Evolutionary conservation across 1,140 invertebrate genomes (phyloP), one percentile per base, ranked within the genome.

Genomic region (Acromyrmex echinatior): DNA sequence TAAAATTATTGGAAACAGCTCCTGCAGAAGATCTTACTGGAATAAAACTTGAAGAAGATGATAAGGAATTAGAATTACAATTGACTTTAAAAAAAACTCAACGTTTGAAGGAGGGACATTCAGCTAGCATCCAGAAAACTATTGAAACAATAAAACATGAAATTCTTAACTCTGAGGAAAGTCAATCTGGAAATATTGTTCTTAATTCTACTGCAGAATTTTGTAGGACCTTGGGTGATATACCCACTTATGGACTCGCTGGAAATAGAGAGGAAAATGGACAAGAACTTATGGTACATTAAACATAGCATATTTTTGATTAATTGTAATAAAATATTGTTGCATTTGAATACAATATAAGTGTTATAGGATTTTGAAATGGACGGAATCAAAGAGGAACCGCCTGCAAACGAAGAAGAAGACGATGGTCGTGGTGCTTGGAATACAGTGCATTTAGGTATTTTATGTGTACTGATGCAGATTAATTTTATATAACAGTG

Each of bases 171-270:
- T 92, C 93, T 14, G 95, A 95, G 10, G 92, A 93, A 58, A 92
- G 93, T 77, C 94, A 95, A 35, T 71, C 92, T 53, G 96, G 96
- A 3, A 96, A 96, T 86, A 99, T 99, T 90, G 96, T 98, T 49
- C 95, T 99, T 49, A 99, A 99, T 96, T 97, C 98, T 16, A 99
- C 99, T 0, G 98, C 99, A 0, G 99, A 99, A 96, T 99, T 99
- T 96, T 99, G 99, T 94, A 96, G 99, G 89, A 99, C 98, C 58
- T 96, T 99, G 3, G 98, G 99, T 31, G 99, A 99, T 94, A 99
- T 99, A 92, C 98, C 99, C 56, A 99, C 98, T 0, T 98, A 98
- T 95, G 98, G 98, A 18, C 97, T 98, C 93, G 97, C 98, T 66
- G 98, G 98, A 56, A 99, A 99, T 95, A 96, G 98, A 86, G 98